Base-by-base conservation (phyloP, 2,113 vertebrate species). In the Menura novaehollandiae region DNA sequence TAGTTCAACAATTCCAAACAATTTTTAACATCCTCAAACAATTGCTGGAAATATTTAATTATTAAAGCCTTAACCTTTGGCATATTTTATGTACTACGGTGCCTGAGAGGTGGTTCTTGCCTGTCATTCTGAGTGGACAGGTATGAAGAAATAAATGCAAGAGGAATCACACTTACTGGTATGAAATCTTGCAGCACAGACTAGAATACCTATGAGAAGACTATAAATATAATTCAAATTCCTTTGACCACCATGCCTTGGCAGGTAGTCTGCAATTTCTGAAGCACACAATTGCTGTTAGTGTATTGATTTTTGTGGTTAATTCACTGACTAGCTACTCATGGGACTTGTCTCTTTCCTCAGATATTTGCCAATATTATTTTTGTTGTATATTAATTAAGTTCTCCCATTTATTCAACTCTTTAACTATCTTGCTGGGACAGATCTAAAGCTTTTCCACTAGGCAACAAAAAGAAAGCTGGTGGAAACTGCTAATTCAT, bases 271-370 rank as follows among this genome's bases (percentile, higher is more conserved):
- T 96, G 72, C 44, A n/a, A 18, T 80, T 76, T 67, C 51, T 93
- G 81, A 74, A 82, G 67, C 26, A 62, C 19, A 64, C 47, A 33
- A 0, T 47, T 77, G 37, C 47, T 92, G 75, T 51, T 27, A 53
- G 47, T 20, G 7, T 33, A 92, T 94, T 77, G 90, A 95, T 93
- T 93, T 95, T 81, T 92, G 90, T 60, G 84, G 37, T 55, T 63
- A 76, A 19, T 83, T 95, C 92, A 80, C 66, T 81, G 49, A 43
- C 44, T 37, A 26, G 63, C 27, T 68, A 5, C 78, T 92, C 33
- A 2, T 85, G 88, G 59, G 83, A 73, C 47, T 67, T 82, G n/a
- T 20, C 35, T 41, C 58, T 82, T 85, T 73, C 60, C 71, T 85
- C 52, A 35, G 78, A 11, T 85, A 55, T 71, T 92, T 93, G 84